Base-by-base conservation (phyloP, 2,797 vertebrate genomes). In the Mormyrops attenuatus region DNA sequence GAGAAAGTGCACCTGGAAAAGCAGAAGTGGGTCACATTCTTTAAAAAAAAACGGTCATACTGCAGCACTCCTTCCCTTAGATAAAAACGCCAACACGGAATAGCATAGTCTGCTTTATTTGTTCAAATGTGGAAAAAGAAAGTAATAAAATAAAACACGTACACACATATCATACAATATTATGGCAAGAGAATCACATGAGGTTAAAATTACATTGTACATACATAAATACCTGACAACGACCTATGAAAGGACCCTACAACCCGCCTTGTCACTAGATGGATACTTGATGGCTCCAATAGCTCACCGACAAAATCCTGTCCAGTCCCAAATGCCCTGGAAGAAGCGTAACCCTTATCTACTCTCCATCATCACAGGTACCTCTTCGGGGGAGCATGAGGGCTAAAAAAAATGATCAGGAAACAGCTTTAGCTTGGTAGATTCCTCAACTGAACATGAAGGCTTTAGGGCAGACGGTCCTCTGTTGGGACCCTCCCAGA, bases 171-270 rank as follows among this genome's bases (percentile, higher is more conserved):
- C 92, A 92, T 92, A 93, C 91, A 91, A 93, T 91, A 92, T 92
- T 87, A 93, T 92, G 91, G 91, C 77, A 92, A 92, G 90, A 94
- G 92, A 93, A 91, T 92, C 92, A 93, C 91, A 38, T 88, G 93
- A 94, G 88, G 91, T 92, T 93, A 91, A 94, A 96, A 94, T 94
- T 96, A 95, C 95, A 95, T 93, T 91, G 92, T 93, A 77, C 88
- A 73, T 38, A 52, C 41, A 26, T 57, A 88, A 17, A 77, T 66
- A 73, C 63, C 47, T 30, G 88, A 53, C 88, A 52, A 47, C 11
- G 13, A 50, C 88, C 63, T 41, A 77, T 15, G 60, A 44, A 88
- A 77, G 50, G 26, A 88, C 73, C 87, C 11, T 52, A 77, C 63
- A 88, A 52, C 63, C 49, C 3, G 9, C 22, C 22, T 8, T 88